phyloP scores from a whole-genome alignment of 2,797 vertebrate genomes.

The Platalea minor region DNA sequence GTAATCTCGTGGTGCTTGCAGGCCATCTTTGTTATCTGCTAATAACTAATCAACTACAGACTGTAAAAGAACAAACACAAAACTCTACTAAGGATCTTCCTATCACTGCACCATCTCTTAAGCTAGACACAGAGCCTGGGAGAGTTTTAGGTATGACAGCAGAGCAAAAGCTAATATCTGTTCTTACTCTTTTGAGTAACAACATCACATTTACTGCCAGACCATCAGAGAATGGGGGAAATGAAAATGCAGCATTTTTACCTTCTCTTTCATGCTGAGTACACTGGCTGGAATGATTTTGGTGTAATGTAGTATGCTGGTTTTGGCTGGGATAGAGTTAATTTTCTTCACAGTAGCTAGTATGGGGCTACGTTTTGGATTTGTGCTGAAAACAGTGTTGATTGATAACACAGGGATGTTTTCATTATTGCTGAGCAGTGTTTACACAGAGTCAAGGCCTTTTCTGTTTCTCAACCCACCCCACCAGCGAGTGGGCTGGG shows the following conservation, averaged over 20 bases:
- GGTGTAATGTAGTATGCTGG: not conserved
- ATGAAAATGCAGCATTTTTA: conserved; percentile 30
- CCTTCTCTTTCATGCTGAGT: not conserved
- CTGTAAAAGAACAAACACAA: not conserved
- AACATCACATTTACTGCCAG: not conserved
- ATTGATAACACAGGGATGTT: not conserved
- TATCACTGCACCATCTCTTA: not conserved
- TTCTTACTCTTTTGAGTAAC: not conserved
- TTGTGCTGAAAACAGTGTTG: not conserved
- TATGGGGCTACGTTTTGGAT: not conserved
- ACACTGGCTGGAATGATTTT: conserved; percentile 31
- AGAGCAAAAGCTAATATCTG: not conserved
- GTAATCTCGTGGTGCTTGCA: not conserved
- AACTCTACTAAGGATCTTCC: not conserved
- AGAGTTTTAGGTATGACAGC: not conserved
- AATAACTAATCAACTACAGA: not conserved
- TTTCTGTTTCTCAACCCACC: no score
- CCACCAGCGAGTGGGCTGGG: no score
- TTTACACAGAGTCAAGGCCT: no score
- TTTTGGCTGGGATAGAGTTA: not conserved
- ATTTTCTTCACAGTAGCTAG: not conserved
- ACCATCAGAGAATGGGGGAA: not conserved
- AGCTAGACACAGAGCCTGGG: not conserved
- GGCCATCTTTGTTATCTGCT: not conserved
- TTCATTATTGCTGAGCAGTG: not conserved